Evolutionary conservation across 2,888 invertebrate genomes (phyloP).

Genomic region (Platypus cylindrus): DNA sequence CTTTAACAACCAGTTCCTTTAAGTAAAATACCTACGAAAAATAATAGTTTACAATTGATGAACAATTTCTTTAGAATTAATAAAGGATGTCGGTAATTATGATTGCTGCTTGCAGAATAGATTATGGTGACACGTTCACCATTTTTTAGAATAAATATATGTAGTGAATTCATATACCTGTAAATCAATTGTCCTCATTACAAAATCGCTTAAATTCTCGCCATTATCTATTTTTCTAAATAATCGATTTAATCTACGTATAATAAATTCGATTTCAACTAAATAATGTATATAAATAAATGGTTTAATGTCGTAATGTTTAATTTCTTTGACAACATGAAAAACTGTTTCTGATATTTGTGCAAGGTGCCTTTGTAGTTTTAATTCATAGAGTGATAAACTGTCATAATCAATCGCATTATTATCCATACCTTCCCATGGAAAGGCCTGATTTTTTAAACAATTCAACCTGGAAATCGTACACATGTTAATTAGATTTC

Average conservation of each 20-base stretch:
- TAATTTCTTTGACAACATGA: constrained; percentile 20
- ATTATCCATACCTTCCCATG: constrained; percentile 24
- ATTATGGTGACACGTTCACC: no score
- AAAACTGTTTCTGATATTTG: constrained; percentile 28
- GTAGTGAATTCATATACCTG: constrained; percentile 3
- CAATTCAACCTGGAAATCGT: constrained; percentile 20
- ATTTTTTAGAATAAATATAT: neutral
- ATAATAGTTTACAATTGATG: neutral
- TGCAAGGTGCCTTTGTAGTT: constrained; percentile 25
- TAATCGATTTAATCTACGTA: constrained; percentile 23
- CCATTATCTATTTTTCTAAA: constrained; percentile 20
- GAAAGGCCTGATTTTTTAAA: constrained; percentile 27
- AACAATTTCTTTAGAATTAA: neutral
- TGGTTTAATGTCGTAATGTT: constrained; percentile 25
- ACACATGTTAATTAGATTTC: constrained; percentile 2
- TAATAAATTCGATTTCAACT: constrained; percentile 26
- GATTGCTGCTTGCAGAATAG: no score
- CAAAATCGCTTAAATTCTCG: constrained; percentile 25
- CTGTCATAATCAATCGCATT: constrained; percentile 26
- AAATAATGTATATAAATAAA: constrained; percentile 26
- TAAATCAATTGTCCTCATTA: constrained; percentile 10
- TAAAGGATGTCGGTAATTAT: no score
- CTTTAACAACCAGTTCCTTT: constrained; percentile 26
- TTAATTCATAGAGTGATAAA: constrained; percentile 23
- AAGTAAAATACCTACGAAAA: constrained; percentile 24